A percentile compares a stretch with the other conserved stretches of the same genome.
Conservation (phyloP, 1,140 invertebrate species). For the Drosophila asahinai region DNA sequence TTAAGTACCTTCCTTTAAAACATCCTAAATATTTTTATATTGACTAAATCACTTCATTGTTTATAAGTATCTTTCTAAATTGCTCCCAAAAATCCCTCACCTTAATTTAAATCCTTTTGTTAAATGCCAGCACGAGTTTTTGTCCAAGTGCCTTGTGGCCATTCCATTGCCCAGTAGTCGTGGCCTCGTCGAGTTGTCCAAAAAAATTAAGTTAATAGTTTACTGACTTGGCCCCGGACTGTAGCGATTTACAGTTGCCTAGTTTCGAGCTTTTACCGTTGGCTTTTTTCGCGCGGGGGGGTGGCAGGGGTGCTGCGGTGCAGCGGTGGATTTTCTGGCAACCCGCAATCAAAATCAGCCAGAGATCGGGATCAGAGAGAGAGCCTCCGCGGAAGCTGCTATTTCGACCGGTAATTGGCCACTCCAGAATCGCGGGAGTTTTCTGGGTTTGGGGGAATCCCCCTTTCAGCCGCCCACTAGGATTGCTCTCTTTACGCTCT, state of each 20-base stretch:
- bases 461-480: constrained; percentile 29
- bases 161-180: constrained; percentile 62
- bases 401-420: constrained; percentile 75
- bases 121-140: neutral
- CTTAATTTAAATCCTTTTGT: neutral
- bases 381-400: constrained; percentile 74
- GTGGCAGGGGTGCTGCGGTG: neutral
- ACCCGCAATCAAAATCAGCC: constrained; percentile 66
- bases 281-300: neutral
- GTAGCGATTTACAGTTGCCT: constrained; percentile 67
- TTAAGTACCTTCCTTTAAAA: too few species aligned
- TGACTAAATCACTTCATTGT: too few species aligned
- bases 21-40: neutral
- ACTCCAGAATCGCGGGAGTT: constrained; percentile 19
- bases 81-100: neutral
- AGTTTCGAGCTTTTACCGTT: constrained; percentile 71
- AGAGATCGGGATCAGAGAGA: constrained; percentile 43
- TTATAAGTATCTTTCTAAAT: too few species aligned
- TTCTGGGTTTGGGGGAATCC: constrained; percentile 14
- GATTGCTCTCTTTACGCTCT: neutral
- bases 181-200: constrained; percentile 59
- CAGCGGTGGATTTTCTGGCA: constrained; percentile 40
- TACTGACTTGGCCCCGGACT: constrained; percentile 38
- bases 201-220: constrained; percentile 74
- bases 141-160: constrained; percentile 29